These are phyloP conservation scores for Noctua janthina DNA, from an alignment of 2,888 invertebrate species.

Conservation along the genomic window DNA sequence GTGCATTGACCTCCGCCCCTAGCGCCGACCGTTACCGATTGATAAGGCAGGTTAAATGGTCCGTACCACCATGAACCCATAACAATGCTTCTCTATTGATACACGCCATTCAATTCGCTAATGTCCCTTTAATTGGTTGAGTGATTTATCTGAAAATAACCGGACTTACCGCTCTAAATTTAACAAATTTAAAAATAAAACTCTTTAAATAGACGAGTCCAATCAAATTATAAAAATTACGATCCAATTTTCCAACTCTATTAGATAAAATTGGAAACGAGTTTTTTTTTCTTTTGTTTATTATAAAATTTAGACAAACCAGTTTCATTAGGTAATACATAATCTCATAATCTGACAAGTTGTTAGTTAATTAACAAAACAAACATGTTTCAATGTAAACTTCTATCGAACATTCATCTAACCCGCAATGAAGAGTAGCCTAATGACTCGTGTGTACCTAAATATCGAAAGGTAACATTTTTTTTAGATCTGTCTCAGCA, in stretches of 20 bases:
- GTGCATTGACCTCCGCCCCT: constrained; percentile 83
- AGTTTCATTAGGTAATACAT: constrained; percentile 8
- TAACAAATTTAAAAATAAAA: constrained; percentile 57
- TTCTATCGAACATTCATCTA: constrained; percentile 2
- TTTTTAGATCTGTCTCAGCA: constrained; percentile 45
- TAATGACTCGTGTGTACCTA: constrained; percentile 19
- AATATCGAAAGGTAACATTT: constrained; percentile 58
- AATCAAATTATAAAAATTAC: constrained; percentile 33
- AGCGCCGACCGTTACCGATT: constrained; percentile 78
- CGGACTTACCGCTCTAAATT: constrained; percentile 68
- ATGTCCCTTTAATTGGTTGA: constrained; percentile 87
- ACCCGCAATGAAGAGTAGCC: not conserved
- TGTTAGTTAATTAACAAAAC: constrained; percentile 15
- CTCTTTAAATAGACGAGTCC: constrained; percentile 11
- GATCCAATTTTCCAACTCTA: constrained; percentile 14
- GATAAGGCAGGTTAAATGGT: constrained; percentile 87
- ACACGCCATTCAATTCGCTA: constrained; percentile 87
- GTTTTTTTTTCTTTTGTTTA: constrained; percentile 28
- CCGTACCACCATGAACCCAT: constrained; percentile 79
- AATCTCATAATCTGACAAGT: constrained; percentile 14
- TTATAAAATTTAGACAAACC: constrained; percentile 31
- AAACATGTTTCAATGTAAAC: constrained; percentile 28
- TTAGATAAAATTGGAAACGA: constrained; percentile 13
- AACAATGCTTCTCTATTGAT: constrained; percentile 83
- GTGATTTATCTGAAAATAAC: constrained; percentile 79